Conservation (phyloP, 1,140 invertebrate species). For the Meloidogyne hapla region DNA sequence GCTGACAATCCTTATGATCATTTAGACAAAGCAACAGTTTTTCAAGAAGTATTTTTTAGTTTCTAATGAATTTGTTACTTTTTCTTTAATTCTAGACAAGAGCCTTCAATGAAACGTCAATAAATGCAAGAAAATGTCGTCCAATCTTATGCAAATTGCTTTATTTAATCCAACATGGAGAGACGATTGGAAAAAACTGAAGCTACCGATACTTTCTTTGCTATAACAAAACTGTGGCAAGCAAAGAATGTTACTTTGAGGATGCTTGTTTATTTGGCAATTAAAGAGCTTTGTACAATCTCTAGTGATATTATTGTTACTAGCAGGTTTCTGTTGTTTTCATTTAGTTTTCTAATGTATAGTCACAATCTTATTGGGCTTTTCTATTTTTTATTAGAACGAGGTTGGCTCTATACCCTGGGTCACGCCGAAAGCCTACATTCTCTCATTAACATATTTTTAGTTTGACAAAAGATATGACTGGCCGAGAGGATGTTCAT, state of each 20-base stretch:
- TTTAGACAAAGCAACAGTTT: constrained; percentile 88
- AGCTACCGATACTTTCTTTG: constrained; percentile 97
- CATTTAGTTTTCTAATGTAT: no score
- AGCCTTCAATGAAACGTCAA: constrained; percentile 93
- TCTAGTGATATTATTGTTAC: constrained; percentile 99
- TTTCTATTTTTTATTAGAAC: no score
- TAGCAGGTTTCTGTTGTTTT: constrained; percentile 65
- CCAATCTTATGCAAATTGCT: constrained; percentile 92
- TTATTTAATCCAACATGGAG: constrained; percentile 88
- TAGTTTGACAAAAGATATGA: constrained; percentile 98
- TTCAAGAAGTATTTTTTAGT: constrained; percentile 77
- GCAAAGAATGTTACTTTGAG: constrained; percentile 87
- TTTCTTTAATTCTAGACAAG: constrained; percentile 69
- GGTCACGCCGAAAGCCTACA: no score
- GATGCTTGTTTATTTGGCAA: constrained; percentile 91
- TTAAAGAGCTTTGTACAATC: constrained; percentile 89
- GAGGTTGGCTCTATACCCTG: not conserved
- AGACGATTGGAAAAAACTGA: constrained; percentile 84
- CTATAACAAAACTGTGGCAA: constrained; percentile 98
- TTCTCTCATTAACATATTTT: constrained; percentile 13
- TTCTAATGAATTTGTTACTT: no score
- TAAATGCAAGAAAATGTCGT: constrained; percentile 93
- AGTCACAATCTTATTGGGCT: no score
- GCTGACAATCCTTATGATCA: constrained; percentile 85
- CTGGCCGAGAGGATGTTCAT: constrained; percentile 92